phyloP scores from a whole-genome alignment of 2,888 invertebrate genomes.

The Amiota mariae region DNA sequence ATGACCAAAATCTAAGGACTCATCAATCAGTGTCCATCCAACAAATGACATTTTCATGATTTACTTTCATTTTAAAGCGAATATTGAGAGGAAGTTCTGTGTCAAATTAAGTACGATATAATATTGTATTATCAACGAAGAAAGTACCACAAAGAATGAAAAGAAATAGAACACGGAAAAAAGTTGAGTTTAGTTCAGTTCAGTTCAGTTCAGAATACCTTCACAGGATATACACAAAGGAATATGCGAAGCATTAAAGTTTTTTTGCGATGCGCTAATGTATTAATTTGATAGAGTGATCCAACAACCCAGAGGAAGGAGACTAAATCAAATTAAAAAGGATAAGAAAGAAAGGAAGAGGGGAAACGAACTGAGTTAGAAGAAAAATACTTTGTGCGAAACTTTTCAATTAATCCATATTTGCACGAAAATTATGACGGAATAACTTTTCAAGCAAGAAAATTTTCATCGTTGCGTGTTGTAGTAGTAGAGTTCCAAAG shows the following conservation, averaged over 20 bases:
- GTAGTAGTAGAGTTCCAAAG: background rate
- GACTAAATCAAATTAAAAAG: background rate
- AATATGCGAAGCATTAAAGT: background rate
- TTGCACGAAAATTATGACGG: slow-evolving; percentile 57
- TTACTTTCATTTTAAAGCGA: background rate
- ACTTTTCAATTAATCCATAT: slow-evolving; percentile 66
- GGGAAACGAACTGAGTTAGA: slow-evolving; percentile 40
- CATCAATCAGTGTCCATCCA: slow-evolving; percentile 17
- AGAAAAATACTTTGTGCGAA: slow-evolving; percentile 58
- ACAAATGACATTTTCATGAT: too few relatives aligned
- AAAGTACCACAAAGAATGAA: background rate
- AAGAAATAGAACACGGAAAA: background rate
- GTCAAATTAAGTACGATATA: slow-evolving; percentile 1
- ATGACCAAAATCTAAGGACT: slow-evolving; percentile 3
- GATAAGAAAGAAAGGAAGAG: slow-evolving; percentile 11
- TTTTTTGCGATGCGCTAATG: background rate
- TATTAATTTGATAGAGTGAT: slow-evolving; percentile 1
- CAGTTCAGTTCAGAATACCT: too few relatives aligned
- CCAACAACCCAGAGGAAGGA: background rate
- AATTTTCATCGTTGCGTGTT: slow-evolving; percentile 5
- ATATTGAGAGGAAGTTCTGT: background rate
- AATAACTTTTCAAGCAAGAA: slow-evolving; percentile 52
- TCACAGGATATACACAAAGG: too few relatives aligned
- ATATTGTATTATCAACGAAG: background rate
- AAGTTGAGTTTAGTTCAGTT: background rate